Base-by-base conservation (phyloP, 2,888 invertebrate species). In the Asteroscopus sphinx region DNA sequence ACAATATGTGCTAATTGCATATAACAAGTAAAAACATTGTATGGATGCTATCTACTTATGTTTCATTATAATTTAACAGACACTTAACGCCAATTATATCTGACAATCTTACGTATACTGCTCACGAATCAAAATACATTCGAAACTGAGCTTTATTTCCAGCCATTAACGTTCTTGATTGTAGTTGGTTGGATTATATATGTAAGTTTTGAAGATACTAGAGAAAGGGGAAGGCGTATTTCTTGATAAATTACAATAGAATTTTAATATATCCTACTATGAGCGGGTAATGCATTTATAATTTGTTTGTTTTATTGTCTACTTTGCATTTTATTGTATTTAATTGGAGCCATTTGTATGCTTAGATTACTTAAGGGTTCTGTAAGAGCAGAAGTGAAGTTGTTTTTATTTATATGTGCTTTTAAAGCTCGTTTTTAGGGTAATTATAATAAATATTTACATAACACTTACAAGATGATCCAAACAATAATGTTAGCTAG, bases 251-350 rank as follows among this genome's bases (percentile, higher is more conserved):
- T 89, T 88, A 90, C 86, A 87, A 91, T 89, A 90, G 87, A 89
- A 90, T 88, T 87, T 89, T 87, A 89, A 90, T 88, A 87, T 83
- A 85, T 82, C 73, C 79, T 81, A 82, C 81, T 71, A 66, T 58
- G 85, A 89, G 85, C 87, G 80, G 83, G 80, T 90, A 85, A 93
- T 92, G 88, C 71, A 77, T 89, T 91, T 92, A 89, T 92, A 93
- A 93, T 93, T 89, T 92, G 93, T 92, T 92, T 91, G 89, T 91
- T 92, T 91, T 91, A 91, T 88, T 87, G 80, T 87, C 80, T 81
- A 75, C 86, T 80, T 91, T 90, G 85, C 86, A 92, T 92, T 90
- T 91, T 91, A 92, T 89, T 89, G 83, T 80, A 81, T 85, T 90
- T 89, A 91, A 92, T 91, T 91, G 85, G 76, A 79, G 79, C 77